These are phyloP conservation scores for Mandrillus leucophaeus DNA, from an alignment of 2,113 vertebrate genomes.

Conservation along the genomic window DNA sequence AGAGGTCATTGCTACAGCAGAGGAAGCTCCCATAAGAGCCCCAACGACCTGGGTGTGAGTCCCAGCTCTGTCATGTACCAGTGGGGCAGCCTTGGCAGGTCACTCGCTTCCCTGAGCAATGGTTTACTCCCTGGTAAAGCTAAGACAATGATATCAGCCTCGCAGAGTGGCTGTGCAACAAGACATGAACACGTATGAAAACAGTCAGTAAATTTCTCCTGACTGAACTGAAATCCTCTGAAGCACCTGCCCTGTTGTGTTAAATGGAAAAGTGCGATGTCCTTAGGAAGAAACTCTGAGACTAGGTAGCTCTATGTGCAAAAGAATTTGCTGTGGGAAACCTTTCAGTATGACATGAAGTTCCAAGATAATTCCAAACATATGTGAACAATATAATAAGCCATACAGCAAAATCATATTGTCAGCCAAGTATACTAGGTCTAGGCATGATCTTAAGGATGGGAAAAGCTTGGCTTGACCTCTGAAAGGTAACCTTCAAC, in stretches of 20 bases:
- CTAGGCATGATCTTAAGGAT: neutral
- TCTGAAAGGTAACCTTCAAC: neutral
- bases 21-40: neutral
- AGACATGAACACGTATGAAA: neutral
- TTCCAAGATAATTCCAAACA: conserved; percentile 43
- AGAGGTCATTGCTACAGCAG: neutral
- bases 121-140: neutral
- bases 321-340: neutral
- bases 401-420: neutral
- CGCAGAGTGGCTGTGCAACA: neutral
- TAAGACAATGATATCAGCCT: neutral
- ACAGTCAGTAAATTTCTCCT: neutral
- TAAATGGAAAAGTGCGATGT: neutral
- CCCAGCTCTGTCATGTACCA: neutral
- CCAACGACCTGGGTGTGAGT: neutral
- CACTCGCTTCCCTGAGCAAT: neutral
- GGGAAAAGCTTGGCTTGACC: conserved; percentile 19
- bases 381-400: neutral
- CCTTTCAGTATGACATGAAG: neutral
- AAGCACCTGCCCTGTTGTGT: neutral
- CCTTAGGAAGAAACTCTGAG: neutral
- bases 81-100: too few relatives aligned
- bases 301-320: neutral
- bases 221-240: neutral
- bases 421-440: neutral